A percentile compares a stretch with the other conserved stretches of the same genome.
These are phyloP conservation scores for Argyrosomus japonicus DNA, from an alignment of 2,113 vertebrate genomes.

Conservation along the genomic window DNA sequence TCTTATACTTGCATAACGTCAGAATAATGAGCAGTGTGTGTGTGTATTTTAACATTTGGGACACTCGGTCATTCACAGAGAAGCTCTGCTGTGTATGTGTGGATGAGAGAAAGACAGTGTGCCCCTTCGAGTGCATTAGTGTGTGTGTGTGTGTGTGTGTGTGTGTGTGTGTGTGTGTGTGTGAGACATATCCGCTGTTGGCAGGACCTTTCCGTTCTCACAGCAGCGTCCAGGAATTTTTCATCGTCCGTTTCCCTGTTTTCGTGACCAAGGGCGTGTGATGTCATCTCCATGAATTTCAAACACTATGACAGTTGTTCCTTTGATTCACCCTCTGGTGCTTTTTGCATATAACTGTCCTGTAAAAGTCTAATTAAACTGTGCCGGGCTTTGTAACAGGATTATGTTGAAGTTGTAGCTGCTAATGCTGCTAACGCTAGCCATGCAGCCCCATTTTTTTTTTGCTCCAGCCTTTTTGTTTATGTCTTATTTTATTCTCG, in stretches of 20 bases:
- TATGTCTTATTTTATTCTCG: neutral
- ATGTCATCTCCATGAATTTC: constrained; percentile 69
- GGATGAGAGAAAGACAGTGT: constrained; percentile 28
- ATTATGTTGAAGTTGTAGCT: neutral
- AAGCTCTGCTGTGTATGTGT: constrained; percentile 33
- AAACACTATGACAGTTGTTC: constrained; percentile 51
- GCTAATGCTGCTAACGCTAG: neutral
- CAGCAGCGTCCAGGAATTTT: constrained; percentile 74
- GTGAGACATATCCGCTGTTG: constrained; percentile 63
- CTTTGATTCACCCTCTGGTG: constrained; percentile 28
- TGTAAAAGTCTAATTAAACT: constrained; percentile 6
- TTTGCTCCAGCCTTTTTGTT: constrained; percentile 2
- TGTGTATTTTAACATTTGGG: constrained; percentile 7
- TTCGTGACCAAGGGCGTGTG: constrained; percentile 61
- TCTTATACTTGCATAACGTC: constrained; percentile 15
- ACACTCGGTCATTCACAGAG: constrained; percentile 25
- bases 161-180: constrained; percentile 16
- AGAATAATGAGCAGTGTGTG: constrained; percentile 20
- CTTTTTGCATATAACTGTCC: constrained; percentile 18
- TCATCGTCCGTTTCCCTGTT: constrained; percentile 58
- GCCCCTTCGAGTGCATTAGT: constrained; percentile 20
- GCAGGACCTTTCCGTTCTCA: constrained; percentile 72
- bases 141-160: constrained; percentile 26
- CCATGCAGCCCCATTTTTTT: neutral
- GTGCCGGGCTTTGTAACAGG: neutral